A percentile compares a stretch with the other conserved stretches of the same genome.
Conservation (phyloP, 2,113 vertebrate species). For the Rhinopithecus roxellana region DNA sequence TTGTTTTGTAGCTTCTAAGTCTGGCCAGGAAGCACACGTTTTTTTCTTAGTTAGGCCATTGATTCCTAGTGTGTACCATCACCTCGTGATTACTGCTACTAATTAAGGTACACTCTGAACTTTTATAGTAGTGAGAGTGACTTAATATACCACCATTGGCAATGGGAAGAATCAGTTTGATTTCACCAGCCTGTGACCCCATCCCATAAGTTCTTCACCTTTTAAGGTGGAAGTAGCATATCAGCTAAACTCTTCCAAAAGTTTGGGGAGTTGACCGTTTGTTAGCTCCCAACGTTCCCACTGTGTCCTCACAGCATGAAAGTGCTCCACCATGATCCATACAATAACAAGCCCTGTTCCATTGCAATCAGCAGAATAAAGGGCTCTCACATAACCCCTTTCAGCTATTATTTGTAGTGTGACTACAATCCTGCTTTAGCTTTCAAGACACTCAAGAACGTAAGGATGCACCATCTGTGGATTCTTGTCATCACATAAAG, state of each 20-base stretch:
- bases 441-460: background rate
- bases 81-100: background rate
- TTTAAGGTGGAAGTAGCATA: background rate
- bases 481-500: slow-evolving; percentile 52
- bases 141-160: background rate
- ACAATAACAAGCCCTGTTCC: background rate
- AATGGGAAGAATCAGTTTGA: background rate
- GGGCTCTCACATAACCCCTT: background rate
- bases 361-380: background rate
- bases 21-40: background rate
- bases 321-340: background rate
- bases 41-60: background rate
- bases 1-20: background rate
- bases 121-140: background rate
- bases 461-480: slow-evolving; percentile 56
- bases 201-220: background rate
- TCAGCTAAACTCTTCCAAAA: background rate
- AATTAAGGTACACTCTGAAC: background rate
- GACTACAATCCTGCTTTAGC: background rate
- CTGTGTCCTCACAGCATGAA: background rate
- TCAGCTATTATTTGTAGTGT: background rate
- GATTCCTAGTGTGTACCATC: background rate
- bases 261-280: background rate
- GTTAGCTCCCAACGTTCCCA: background rate
- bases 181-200: rapidly evolving